Evolutionary conservation across 2,888 invertebrate species (phyloP).

Genomic region (Falcaria lacertinaria): DNA sequence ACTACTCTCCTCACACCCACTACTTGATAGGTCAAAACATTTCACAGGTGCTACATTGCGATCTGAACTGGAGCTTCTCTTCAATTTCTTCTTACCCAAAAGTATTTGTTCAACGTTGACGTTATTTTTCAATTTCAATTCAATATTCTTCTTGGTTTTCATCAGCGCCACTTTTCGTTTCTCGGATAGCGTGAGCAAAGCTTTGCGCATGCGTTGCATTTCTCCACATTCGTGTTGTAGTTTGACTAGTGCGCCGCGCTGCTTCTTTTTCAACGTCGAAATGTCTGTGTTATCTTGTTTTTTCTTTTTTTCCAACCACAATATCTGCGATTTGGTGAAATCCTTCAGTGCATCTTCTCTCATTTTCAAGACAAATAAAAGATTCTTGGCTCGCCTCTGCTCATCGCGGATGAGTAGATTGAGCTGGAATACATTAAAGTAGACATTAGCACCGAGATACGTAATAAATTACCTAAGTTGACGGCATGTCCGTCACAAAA

Average conservation of each 20-base stretch:
- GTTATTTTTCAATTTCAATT: conserved; percentile 56
- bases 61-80: conserved; percentile 39
- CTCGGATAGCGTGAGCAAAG: conserved; percentile 61
- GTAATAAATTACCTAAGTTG: neutral
- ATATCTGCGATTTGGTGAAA: conserved; percentile 71
- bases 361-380: conserved; percentile 68
- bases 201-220: conserved; percentile 80
- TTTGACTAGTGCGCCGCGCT: conserved; percentile 82
- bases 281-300: conserved; percentile 68
- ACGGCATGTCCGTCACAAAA: neutral
- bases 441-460: conserved; percentile 2
- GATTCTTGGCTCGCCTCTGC: conserved; percentile 70
- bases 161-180: conserved; percentile 64
- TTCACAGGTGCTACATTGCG: conserved; percentile 56
- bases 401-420: conserved; percentile 75
- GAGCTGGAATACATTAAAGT: conserved; percentile 50
- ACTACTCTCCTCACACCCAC: conserved; percentile 61
- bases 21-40: conserved; percentile 69
- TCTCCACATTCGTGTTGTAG: conserved; percentile 84
- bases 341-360: conserved; percentile 72
- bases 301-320: conserved; percentile 72
- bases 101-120: conserved; percentile 60
- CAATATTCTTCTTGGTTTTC: conserved; percentile 69
- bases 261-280: conserved; percentile 82
- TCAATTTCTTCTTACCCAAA: conserved; percentile 59